Evolutionary conservation across 2,113 vertebrate species (phyloP).

Genomic region (Cygnus buccinator): DNA sequence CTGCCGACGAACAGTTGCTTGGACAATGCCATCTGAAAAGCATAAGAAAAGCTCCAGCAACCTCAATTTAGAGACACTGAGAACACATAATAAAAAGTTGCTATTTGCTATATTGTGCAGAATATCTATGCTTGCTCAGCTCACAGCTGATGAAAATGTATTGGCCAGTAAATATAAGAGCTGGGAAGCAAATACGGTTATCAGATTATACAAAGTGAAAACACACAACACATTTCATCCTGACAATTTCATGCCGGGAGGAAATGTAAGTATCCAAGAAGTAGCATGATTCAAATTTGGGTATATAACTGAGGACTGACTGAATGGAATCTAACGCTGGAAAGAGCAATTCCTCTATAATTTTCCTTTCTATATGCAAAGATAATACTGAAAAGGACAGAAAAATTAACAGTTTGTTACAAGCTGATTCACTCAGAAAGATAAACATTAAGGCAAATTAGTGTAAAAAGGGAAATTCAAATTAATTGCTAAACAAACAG

Average conservation of each 20-base stretch:
- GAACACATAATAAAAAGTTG: not conserved
- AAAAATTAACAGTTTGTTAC: not conserved
- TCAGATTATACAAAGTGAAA: not conserved
- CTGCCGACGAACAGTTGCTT: slow-evolving; percentile 69
- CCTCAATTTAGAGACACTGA: not conserved
- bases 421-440: not conserved
- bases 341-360: not conserved
- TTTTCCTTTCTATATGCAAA: not conserved
- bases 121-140: not conserved
- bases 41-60: not conserved
- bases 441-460: not conserved
- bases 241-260: not conserved
- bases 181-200: not conserved
- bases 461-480: not conserved
- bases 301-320: not conserved
- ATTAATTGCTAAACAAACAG: not conserved
- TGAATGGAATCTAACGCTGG: not conserved
- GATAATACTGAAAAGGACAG: not conserved
- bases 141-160: not conserved
- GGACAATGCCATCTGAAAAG: slow-evolving; percentile 77
- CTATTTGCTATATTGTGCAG: not conserved
- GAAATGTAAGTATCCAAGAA: not conserved
- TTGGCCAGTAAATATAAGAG: not conserved
- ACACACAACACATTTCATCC: not conserved
- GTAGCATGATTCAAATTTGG: not conserved